phyloP scores from a whole-genome alignment of 2,888 invertebrate species.

The Dryococelus australis region DNA sequence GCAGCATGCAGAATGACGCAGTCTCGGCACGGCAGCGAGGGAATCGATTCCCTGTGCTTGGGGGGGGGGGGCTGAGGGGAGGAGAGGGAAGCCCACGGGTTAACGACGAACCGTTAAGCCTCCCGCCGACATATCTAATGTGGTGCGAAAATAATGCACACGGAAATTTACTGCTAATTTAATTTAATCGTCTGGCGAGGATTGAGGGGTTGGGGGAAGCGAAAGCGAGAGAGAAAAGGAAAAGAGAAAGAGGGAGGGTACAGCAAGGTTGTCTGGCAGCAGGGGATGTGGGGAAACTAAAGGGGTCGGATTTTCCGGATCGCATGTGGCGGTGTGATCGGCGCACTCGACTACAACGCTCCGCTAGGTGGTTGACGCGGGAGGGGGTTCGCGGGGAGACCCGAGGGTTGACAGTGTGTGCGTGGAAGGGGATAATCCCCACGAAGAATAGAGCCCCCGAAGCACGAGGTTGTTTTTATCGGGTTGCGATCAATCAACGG shows the following conservation, averaged over 20 bases:
- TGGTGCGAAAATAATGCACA: slow-evolving; percentile 34
- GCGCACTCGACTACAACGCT: not conserved
- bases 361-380: not conserved
- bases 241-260: not conserved
- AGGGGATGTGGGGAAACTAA: not conserved
- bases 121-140: slow-evolving; percentile 33
- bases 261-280: not conserved
- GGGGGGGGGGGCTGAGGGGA: too few species aligned
- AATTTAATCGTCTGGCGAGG: slow-evolving; percentile 22
- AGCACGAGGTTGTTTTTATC: slow-evolving; percentile 2
- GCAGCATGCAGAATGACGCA: not conserved
- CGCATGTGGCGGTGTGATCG: not conserved
- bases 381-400: not conserved
- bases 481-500: not conserved
- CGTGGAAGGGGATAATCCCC: not conserved
- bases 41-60: not conserved
- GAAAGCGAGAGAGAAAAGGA: not conserved
- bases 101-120: not conserved
- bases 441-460: not conserved
- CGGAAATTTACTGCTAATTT: slow-evolving; percentile 29
- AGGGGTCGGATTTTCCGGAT: too few species aligned
- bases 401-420: not conserved
- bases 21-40: not conserved
- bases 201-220: not conserved
- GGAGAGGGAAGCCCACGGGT: not conserved